Conservation (phyloP, 1,140 invertebrate species). For the Drosophila eugracilis region DNA sequence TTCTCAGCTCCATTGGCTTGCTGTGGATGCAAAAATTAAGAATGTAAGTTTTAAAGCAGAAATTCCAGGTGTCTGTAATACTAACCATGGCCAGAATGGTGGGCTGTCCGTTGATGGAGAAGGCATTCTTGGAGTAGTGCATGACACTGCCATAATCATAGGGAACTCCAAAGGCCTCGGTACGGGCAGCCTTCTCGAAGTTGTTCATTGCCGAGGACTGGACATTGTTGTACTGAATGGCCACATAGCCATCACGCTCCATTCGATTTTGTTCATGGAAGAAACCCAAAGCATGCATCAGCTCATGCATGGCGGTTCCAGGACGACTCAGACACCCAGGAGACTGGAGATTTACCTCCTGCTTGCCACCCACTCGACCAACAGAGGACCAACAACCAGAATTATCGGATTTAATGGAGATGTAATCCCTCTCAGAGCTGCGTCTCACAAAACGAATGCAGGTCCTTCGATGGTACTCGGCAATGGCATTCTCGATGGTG, state of each 20-base stretch:
- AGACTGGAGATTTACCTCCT: constrained; percentile 89
- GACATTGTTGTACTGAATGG: constrained; percentile 87
- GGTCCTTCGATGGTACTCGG: constrained; percentile 89
- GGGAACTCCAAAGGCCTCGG: constrained; percentile 88
- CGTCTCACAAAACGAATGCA: constrained; percentile 90
- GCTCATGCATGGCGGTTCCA: constrained; percentile 92
- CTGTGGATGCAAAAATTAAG: constrained; percentile 23
- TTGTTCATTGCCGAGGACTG: constrained; percentile 87
- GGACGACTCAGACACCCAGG: constrained; percentile 91
- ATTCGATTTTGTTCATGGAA: constrained; percentile 94
- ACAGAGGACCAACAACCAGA: constrained; percentile 94
- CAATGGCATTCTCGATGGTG: constrained; percentile 88
- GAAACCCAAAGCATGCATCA: constrained; percentile 94
- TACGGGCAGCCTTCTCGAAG: constrained; percentile 88
- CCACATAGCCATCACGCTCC: constrained; percentile 91
- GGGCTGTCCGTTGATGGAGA: constrained; percentile 89
- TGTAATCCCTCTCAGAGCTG: constrained; percentile 88
- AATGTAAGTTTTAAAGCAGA: not conserved
- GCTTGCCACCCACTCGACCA: constrained; percentile 88
- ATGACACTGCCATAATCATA: constrained; percentile 94
- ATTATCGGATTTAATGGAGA: constrained; percentile 88
- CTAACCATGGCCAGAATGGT: constrained; percentile 90
- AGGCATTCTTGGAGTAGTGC: constrained; percentile 93
- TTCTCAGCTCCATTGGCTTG: constrained; percentile 57
- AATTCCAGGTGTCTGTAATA: not conserved